Conservation (phyloP, 2,888 invertebrate genomes). For the Fabriciana adippe region DNA sequence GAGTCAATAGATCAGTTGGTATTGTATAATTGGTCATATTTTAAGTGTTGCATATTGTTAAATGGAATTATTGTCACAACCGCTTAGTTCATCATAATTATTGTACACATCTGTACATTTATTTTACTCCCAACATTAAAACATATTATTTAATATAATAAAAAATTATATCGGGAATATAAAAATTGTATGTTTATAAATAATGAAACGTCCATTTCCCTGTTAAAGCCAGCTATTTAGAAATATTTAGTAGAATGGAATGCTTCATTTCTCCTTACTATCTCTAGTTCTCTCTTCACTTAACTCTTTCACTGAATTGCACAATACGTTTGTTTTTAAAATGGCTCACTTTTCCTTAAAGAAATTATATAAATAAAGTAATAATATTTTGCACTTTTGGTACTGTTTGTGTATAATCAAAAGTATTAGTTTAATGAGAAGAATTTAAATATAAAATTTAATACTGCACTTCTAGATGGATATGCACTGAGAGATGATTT, state of each 20-base stretch:
- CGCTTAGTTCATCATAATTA: slow-evolving; percentile 54
- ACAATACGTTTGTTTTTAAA: slow-evolving; percentile 80
- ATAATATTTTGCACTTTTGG: slow-evolving; percentile 36
- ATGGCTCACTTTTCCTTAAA: slow-evolving; percentile 82
- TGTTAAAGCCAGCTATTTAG: slow-evolving; percentile 81
- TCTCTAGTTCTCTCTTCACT: slow-evolving; percentile 77
- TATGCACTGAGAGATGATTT: slow-evolving; percentile 56
- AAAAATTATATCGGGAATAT: slow-evolving; percentile 33
- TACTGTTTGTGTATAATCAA: slow-evolving; percentile 63
- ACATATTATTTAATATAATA: slow-evolving; percentile 35
- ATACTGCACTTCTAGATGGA: slow-evolving; percentile 61
- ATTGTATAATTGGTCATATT: slow-evolving; percentile 28
- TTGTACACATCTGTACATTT: slow-evolving; percentile 53
- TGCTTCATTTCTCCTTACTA: slow-evolving; percentile 80
- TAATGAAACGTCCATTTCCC: slow-evolving; percentile 78
- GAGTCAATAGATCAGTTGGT: slow-evolving; percentile 32
- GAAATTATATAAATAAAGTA: slow-evolving; percentile 46
- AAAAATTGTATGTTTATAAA: slow-evolving; percentile 54
- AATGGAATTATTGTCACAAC: slow-evolving; percentile 49
- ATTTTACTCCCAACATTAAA: slow-evolving; percentile 49
- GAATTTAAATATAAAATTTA: slow-evolving; percentile 52
- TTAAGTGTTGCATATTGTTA: slow-evolving; percentile 39
- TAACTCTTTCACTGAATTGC: slow-evolving; percentile 79
- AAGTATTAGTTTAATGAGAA: slow-evolving; percentile 43
- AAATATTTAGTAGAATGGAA: slow-evolving; percentile 78